Evolutionary conservation across 2,113 vertebrate genomes (phyloP).

Genomic region (Lates calcarifer): DNA sequence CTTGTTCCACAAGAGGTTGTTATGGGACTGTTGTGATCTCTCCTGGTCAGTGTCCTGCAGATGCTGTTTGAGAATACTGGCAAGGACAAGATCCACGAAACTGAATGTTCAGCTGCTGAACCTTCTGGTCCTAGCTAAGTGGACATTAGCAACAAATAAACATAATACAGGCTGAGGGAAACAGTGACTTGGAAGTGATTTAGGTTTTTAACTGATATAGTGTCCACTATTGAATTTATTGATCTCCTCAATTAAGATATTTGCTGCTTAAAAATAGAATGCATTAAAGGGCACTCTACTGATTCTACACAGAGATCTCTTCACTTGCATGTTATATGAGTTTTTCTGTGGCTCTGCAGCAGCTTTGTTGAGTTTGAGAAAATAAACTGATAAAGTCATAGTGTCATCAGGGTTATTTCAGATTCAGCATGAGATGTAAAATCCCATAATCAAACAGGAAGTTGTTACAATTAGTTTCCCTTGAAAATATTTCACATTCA

Average conservation of each 20-base stretch:
- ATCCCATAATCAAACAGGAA: neutral
- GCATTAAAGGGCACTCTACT: neutral
- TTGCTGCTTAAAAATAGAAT: neutral
- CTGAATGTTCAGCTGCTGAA: neutral
- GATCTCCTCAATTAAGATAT: neutral
- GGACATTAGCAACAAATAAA: conserved; percentile 19
- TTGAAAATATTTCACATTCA: neutral
- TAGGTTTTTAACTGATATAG: neutral
- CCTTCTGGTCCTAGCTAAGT: neutral
- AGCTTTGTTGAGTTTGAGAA: neutral
- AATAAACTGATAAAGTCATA: neutral
- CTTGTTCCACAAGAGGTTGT: conserved; percentile 11
- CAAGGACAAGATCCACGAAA: neutral
- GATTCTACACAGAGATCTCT: neutral
- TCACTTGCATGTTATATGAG: neutral
- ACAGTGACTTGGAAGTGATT: neutral
- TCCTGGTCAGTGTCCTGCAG: conserved; percentile 15
- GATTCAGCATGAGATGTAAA: neutral
- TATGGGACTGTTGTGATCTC: neutral
- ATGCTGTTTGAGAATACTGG: conserved; percentile 3
- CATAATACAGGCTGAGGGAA: neutral
- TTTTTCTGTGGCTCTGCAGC: neutral
- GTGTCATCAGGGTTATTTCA: conserved; percentile 6
- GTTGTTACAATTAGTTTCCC: neutral
- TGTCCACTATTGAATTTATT: neutral